Evolutionary conservation across 2,113 vertebrate species (phyloP).

Genomic region (Piprites chloris): DNA sequence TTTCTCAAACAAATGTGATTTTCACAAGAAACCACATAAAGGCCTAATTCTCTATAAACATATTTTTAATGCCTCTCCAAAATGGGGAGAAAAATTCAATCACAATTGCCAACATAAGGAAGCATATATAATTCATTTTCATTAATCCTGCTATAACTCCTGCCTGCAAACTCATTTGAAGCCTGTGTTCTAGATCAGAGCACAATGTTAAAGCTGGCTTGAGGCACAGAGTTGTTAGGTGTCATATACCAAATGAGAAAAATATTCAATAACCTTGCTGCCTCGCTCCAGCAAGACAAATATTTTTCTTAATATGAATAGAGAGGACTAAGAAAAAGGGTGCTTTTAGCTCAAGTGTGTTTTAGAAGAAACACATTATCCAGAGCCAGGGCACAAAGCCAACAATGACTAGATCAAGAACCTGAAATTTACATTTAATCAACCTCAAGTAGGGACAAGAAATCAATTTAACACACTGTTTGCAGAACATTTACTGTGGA

Average conservation of each 20-base stretch:
- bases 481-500: slow-evolving; percentile 8
- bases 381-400: neutral
- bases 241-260: neutral
- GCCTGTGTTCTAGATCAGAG: neutral
- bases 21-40: neutral
- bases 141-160: neutral
- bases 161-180: neutral
- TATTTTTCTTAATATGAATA: neutral
- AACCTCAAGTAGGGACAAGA: neutral
- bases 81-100: neutral
- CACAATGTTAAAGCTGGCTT: neutral
- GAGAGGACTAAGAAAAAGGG: neutral
- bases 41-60: neutral
- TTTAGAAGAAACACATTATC: neutral
- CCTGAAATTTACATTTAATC: slow-evolving; percentile 38
- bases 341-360: neutral
- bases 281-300: neutral
- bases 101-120: neutral
- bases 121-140: neutral
- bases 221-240: neutral
- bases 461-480: slow-evolving; percentile 27
- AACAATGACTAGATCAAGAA: neutral
- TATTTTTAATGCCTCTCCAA: neutral
- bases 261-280: neutral
- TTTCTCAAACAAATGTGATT: neutral